These are phyloP conservation scores for Gastrophryne carolinensis DNA, from an alignment of 2,797 vertebrate species.

Conservation along the genomic window DNA sequence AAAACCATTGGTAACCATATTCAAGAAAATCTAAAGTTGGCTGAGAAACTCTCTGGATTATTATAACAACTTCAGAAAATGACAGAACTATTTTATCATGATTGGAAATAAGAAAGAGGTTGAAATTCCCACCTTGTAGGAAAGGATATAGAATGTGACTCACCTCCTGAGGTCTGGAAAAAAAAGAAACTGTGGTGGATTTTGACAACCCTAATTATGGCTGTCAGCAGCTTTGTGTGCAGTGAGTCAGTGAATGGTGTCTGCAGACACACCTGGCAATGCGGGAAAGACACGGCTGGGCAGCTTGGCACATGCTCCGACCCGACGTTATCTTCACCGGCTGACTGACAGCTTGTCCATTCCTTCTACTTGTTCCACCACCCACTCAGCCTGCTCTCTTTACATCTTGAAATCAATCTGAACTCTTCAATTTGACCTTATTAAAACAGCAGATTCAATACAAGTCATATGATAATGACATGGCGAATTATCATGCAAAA, in stretches of 20 bases:
- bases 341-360: neutral
- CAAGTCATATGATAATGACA: no score
- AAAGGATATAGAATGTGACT: neutral
- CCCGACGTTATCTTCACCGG: neutral
- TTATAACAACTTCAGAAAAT: neutral
- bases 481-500: no score
- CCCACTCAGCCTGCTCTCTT: no score
- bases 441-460: no score
- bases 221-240: constrained; percentile 20
- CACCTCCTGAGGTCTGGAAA: constrained; percentile 21
- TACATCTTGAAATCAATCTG: no score
- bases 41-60: neutral
- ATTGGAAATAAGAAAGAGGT: neutral
- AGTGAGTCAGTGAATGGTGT: constrained; percentile 33
- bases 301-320: constrained; percentile 4
- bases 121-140: neutral
- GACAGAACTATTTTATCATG: neutral
- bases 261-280: constrained; percentile 44
- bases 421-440: no score
- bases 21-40: no score
- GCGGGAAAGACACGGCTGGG: neutral
- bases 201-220: constrained; percentile 25
- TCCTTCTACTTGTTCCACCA: neutral
- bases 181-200: neutral
- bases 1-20: no score